Base-by-base conservation (phyloP, 2,888 invertebrate species). In the Sisyra nigra region DNA sequence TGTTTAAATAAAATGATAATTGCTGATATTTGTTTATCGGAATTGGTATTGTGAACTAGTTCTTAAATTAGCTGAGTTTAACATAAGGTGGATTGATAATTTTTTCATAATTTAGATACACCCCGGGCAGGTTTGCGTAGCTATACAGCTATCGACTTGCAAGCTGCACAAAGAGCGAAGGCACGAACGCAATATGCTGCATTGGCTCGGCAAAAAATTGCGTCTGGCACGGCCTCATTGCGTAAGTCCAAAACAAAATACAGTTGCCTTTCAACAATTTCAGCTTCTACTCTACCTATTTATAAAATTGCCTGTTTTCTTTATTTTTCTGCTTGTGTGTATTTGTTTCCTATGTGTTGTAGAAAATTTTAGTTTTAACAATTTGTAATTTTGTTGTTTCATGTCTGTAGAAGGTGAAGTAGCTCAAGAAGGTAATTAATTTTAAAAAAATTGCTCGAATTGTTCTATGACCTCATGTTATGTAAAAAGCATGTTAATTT, bases 91-190 rank as follows among this genome's bases (percentile, higher is more conserved):
- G 11, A 13, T 33, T 33, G 14, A 33, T 13, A 9, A 33, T 33
- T 24, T 18, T 17, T n/a, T 18, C 11, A 17, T 31, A 30, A 17
- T 31, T 8, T 14, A 40, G 40, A 32, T 17, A 29, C 30, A n/a
- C 37, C 42, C n/a, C 37, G 55, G 15, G 67, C 68, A 49, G 72
- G 76, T 54, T 68, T 83, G 55, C 75, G 93, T 50, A 92, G 93
- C 42, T 86, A 86, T 57, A 93, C 92, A 42, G 94, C 93, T 35
- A 84, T 93, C 55, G 94, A 96, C 69, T 75, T 91, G 50, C 87
- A 87, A 57, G 89, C 91, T 30, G 91, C 82, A 29, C 86, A 88
- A 61, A 70, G 92, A 37, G 92, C 91, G 30, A 80, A 83, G 53
- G 85, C 80, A 0, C 69, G 88, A 32, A 80, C 84, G 30, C 77